Evolutionary conservation across 2,113 vertebrate species (phyloP), one percentile per base, ranked within the genome.

Genomic region (Gasterosteus aculeatus): DNA sequence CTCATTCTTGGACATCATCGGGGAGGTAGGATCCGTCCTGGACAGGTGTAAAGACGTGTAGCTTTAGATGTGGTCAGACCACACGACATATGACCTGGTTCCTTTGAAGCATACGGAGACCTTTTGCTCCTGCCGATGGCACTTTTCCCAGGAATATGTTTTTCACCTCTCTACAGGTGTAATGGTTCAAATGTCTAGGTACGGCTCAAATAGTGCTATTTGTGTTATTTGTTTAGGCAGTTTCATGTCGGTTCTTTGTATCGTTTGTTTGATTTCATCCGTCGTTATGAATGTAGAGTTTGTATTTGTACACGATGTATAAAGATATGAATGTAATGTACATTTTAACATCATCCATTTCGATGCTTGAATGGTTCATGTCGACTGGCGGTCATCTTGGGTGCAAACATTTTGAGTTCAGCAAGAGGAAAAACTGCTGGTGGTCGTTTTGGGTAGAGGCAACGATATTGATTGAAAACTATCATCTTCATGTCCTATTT

Each of bases 101-200:
- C 3, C 5, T 70, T 69, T 42, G 51, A 69, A 69, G 67, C 53
- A 19, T 2, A 56, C 51, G 42, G 51, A 69, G 38, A 26, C 19
- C 47, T 67, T 67, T 15, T 12, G 35, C n/a, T 57, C 35, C 12
- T 68, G 66, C 19, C 16, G 22, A 68, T 22, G 46, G 10, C 42
- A 35, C 31, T 33, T 35, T 67, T 38, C n/a, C 1, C 46, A n/a
- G 26, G 44, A 59, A n/a, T 33, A 58, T 16, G 9, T n/a, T 60
- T 41, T 61, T 8, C 29, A 38, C 19, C 51, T 39, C 26, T 53
- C 19, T 10, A 29, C 62, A 33, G 31, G 26, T 46, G 16, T 65
- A n/a, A 12, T 41, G 18, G 18, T 39, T n/a, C 1, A 41, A 41
- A 42, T 26, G 38, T 62, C n/a, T 26, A 22, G 38, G 38, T 22